A percentile compares a stretch with the other conserved stretches of the same genome.
These are phyloP conservation scores for Enteromius anoplus DNA, from an alignment of 2,797 vertebrate genomes.

Conservation along the genomic window DNA sequence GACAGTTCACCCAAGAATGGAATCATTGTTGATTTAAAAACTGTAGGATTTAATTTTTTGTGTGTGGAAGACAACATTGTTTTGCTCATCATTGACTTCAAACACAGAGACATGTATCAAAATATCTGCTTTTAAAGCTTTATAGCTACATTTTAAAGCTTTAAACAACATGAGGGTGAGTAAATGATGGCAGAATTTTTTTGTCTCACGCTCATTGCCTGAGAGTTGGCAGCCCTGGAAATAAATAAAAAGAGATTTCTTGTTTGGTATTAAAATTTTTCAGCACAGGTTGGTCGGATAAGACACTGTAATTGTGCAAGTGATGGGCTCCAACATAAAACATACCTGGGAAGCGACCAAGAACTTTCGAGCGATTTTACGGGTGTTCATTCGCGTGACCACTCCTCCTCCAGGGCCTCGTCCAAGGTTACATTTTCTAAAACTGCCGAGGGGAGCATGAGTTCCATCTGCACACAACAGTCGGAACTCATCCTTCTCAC, in stretches of 20 bases:
- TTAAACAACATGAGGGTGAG: background rate
- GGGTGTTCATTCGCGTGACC: conserved; percentile 82
- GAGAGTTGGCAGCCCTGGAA: background rate
- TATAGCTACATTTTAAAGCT: background rate
- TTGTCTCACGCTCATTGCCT: background rate
- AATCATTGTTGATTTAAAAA: background rate
- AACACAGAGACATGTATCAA: background rate
- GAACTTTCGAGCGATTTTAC: conserved; percentile 83
- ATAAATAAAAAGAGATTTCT: background rate
- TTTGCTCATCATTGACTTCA: background rate
- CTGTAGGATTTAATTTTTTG: no score
- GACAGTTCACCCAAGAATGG: background rate
- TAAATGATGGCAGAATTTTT: background rate
- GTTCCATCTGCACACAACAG: conserved; percentile 85
- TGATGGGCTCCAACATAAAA: background rate
- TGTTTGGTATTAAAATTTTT: background rate
- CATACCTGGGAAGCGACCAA: conserved; percentile 78
- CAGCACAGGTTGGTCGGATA: background rate
- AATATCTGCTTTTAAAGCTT: background rate
- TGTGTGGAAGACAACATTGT: background rate
- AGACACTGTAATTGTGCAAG: background rate
- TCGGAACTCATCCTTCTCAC: conserved; percentile 75
- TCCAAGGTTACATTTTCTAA: conserved; percentile 83
- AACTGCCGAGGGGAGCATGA: conserved; percentile 78
- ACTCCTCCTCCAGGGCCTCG: conserved; percentile 82